phyloP scores from a whole-genome alignment of 2,888 invertebrate species.

The Bruchidius siliquastri region DNA sequence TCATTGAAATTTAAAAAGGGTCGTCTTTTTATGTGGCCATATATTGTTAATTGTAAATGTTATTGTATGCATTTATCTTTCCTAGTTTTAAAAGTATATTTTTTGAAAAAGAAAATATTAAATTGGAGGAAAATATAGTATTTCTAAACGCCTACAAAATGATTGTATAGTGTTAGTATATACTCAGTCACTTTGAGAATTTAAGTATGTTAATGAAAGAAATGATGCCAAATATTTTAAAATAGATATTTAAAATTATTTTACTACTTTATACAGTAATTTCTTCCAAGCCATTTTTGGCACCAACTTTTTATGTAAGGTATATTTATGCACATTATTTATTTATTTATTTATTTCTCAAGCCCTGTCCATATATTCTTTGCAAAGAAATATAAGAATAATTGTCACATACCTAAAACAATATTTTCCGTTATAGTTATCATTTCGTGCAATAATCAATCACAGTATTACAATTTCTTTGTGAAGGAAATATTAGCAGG shows the following conservation, averaged over 20 bases:
- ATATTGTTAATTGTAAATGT: slow-evolving; percentile 29
- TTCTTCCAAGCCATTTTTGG: slow-evolving; percentile 32
- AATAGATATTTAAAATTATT: slow-evolving; percentile 32
- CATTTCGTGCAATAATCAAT: slow-evolving; percentile 23
- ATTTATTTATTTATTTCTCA: slow-evolving; percentile 26
- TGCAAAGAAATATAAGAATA: slow-evolving; percentile 6
- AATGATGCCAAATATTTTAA: slow-evolving; percentile 46
- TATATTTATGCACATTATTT: slow-evolving; percentile 18
- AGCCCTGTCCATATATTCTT: slow-evolving; percentile 21
- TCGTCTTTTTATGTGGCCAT: slow-evolving; percentile 19
- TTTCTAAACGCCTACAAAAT: slow-evolving; percentile 42
- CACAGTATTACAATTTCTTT: slow-evolving; percentile 21
- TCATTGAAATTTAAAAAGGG: slow-evolving; percentile 13
- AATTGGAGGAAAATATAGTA: slow-evolving; percentile 41
- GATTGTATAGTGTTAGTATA: slow-evolving; percentile 43
- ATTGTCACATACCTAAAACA: slow-evolving; percentile 4
- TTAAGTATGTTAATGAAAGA: slow-evolving; percentile 41
- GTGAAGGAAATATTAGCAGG: slow-evolving; percentile 8
- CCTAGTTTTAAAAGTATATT: slow-evolving; percentile 45
- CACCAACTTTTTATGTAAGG: slow-evolving; percentile 27
- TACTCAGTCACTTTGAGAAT: slow-evolving; percentile 35
- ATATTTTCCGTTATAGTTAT: slow-evolving; percentile 2
- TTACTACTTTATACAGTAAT: slow-evolving; percentile 25
- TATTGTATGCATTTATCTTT: slow-evolving; percentile 38
- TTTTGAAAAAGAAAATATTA: slow-evolving; percentile 41